Conservation (phyloP, 2,113 vertebrate genomes). For the Malaclemys terrapin region DNA sequence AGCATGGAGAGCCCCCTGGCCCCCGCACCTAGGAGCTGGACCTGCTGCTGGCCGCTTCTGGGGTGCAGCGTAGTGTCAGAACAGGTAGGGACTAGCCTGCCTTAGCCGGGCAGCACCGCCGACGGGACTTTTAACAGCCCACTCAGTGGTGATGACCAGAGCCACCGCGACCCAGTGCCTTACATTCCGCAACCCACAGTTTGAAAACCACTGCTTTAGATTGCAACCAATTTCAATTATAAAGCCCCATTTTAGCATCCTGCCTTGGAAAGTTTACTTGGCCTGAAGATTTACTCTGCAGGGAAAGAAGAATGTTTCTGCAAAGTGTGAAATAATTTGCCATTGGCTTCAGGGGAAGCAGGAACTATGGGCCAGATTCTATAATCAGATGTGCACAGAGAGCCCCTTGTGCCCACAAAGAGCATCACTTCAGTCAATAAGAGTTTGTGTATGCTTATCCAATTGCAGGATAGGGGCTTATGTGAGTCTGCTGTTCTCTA, state of each 20-base stretch:
- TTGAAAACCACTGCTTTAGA: no score
- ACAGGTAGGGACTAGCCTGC: no score
- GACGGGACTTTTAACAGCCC: no score
- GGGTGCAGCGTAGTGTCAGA: no score
- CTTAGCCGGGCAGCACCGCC: no score
- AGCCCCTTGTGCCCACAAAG: background rate
- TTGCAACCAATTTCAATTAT: background rate
- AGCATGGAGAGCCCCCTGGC: no score
- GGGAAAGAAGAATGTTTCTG: background rate
- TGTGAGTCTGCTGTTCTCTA: background rate
- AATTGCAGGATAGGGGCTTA: background rate
- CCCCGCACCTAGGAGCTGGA: no score
- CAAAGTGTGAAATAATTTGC: background rate
- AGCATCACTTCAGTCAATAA: background rate
- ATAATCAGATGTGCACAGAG: background rate
- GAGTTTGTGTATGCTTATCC: fast-evolving
- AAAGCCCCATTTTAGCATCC: background rate
- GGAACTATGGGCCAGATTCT: background rate
- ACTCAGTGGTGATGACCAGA: no score
- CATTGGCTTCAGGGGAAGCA: background rate
- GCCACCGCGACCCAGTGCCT: no score
- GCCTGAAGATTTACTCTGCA: background rate
- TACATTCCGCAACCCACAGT: no score
- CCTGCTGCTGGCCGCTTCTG: no score
- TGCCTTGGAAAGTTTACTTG: background rate